Percentiles rank a stretch among this genome's conserved stretches.
These are phyloP conservation scores for Frieseomelitta varia DNA, from an alignment of 1,140 invertebrate species.

Conservation along the genomic window DNA sequence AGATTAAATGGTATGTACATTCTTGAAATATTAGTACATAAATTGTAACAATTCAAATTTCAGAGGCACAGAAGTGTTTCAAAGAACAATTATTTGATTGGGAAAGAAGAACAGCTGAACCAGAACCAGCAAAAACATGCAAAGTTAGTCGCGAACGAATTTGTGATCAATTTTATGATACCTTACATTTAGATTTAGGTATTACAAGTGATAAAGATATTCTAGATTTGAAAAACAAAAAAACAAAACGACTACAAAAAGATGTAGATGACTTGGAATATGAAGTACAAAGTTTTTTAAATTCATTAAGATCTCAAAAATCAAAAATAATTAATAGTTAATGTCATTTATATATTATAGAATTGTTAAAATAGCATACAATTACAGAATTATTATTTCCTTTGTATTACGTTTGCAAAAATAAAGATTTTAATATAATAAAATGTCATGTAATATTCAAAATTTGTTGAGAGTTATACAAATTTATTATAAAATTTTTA, in stretches of 20 bases:
- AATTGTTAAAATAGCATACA: not conserved
- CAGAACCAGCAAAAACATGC: not conserved
- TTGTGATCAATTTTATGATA: constrained; percentile 1
- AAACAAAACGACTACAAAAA: constrained; percentile 59
- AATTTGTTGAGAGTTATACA: constrained; percentile 17
- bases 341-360: constrained; percentile 40
- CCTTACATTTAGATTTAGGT: constrained; percentile 23
- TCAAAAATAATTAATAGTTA: constrained; percentile 26
- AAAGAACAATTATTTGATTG: constrained; percentile 60
- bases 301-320: constrained; percentile 38
- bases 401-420: not conserved
- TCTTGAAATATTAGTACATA: constrained; percentile 7
- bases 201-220: constrained; percentile 17
- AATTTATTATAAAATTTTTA: constrained; percentile 49
- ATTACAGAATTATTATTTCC: not conserved
- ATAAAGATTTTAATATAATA: constrained; percentile 6
- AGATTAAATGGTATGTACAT: constrained; percentile 70
- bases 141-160: constrained; percentile 10
- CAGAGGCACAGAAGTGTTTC: constrained; percentile 74
- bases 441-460: not conserved
- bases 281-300: constrained; percentile 71
- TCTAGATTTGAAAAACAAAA: constrained; percentile 10
- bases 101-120: constrained; percentile 17
- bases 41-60: constrained; percentile 29
- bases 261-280: constrained; percentile 71